Conservation (phyloP, 2,888 invertebrate species). For the Polymixis flavicincta region DNA sequence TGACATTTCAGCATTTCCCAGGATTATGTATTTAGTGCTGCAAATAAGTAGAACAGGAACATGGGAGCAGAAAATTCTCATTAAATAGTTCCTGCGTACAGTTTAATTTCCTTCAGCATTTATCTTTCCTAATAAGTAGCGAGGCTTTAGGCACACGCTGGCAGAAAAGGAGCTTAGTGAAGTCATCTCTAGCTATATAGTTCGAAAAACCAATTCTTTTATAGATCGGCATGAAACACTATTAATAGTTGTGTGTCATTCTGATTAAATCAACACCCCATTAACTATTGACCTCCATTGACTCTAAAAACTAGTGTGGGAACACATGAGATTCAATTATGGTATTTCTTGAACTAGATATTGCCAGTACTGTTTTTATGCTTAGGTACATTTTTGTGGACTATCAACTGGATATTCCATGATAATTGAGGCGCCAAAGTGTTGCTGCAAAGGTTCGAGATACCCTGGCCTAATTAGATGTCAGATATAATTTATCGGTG, state of each 20-base stretch:
- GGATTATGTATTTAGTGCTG: constrained; percentile 33
- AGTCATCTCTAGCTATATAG: background rate
- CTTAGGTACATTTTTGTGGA: background rate
- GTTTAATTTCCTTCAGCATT: constrained; percentile 25
- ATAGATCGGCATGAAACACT: background rate
- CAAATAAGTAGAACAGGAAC: constrained; percentile 10
- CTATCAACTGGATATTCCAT: background rate
- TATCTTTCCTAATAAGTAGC: constrained; percentile 24
- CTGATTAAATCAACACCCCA: constrained; percentile 49
- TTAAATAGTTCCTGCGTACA: background rate
- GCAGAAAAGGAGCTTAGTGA: constrained; percentile 15
- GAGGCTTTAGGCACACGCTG: constrained; percentile 2
- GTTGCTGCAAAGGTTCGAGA: background rate
- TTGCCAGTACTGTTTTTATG: background rate
- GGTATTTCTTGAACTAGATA: background rate
- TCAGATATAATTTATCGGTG: background rate
- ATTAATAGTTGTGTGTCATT: constrained; percentile 34
- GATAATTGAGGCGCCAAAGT: background rate
- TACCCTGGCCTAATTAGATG: background rate
- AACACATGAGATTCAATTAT: constrained; percentile 28
- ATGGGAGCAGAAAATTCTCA: background rate
- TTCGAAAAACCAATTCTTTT: background rate
- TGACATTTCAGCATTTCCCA: constrained; percentile 30
- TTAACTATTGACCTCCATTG: constrained; percentile 46
- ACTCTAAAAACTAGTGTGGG: constrained; percentile 48